These are phyloP conservation scores for Hypsibius dujardini DNA, from an alignment of 1,140 invertebrate genomes.

Conservation along the genomic window DNA sequence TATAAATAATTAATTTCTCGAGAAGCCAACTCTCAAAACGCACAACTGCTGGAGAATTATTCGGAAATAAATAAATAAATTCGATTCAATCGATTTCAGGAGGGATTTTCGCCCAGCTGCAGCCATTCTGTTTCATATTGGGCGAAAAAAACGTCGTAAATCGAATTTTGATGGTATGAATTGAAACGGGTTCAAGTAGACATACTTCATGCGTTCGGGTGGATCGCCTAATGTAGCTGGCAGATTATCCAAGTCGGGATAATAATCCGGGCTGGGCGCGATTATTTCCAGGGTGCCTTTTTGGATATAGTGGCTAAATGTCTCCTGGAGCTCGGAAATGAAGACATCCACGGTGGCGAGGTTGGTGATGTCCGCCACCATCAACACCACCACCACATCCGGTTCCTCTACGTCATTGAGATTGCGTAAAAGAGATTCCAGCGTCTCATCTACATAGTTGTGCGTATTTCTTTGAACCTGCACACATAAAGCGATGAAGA, in stretches of 20 bases:
- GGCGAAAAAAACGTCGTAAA: too few relatives aligned
- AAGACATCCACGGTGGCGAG: conserved; percentile 19
- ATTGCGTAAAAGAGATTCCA: conserved; percentile 19
- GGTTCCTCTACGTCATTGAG: background rate
- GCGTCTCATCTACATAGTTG: conserved; percentile 18
- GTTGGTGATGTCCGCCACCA: conserved; percentile 17
- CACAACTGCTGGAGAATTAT: too few relatives aligned
- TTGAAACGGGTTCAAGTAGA: background rate
- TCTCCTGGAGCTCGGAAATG: conserved; percentile 31
- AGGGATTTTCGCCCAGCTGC: too few relatives aligned
- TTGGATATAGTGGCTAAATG: conserved; percentile 55
- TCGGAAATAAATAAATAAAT: too few relatives aligned
- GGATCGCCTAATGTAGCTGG: conserved; percentile 67
- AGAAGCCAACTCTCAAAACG: too few relatives aligned
- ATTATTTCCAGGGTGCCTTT: conserved; percentile 72
- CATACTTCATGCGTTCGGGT: conserved; percentile 52
- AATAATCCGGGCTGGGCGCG: conserved; percentile 62
- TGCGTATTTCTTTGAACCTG: conserved; percentile 18
- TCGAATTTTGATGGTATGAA: too few relatives aligned
- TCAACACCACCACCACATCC: conserved; percentile 2
- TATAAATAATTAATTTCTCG: too few relatives aligned
- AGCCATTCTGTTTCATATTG: too few relatives aligned
- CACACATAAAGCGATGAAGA: too few relatives aligned
- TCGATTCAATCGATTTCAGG: too few relatives aligned
- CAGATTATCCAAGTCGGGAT: conserved; percentile 63